A percentile compares a stretch with the other conserved stretches of the same genome.
Conservation (phyloP, 2,797 vertebrate species). For the Sparidentex hasta region DNA sequence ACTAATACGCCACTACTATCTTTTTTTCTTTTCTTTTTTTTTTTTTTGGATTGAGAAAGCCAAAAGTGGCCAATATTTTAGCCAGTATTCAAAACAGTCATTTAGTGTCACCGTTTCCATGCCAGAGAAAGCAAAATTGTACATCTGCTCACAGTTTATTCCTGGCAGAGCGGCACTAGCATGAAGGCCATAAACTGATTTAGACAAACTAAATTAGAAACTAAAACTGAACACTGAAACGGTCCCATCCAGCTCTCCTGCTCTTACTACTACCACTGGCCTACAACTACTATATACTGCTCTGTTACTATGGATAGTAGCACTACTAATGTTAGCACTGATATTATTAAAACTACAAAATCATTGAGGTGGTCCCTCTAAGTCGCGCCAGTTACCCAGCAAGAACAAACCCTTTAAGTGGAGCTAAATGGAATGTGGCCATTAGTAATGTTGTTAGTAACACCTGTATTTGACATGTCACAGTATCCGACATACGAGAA, state of each 20-base stretch:
- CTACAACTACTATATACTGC: background rate
- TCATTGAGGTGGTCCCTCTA: background rate
- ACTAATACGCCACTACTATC: background rate
- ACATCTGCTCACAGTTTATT: constrained; percentile 36
- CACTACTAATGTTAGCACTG: background rate
- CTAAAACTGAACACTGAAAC: background rate
- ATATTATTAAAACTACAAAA: no score
- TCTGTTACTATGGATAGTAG: background rate
- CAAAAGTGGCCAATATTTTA: background rate
- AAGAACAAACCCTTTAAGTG: background rate
- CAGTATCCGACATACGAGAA: background rate
- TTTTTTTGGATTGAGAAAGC: background rate
- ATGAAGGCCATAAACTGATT: constrained; percentile 15
- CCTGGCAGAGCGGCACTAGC: constrained; percentile 20
- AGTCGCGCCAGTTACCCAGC: background rate
- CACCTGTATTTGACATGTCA: background rate
- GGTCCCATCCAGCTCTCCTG: background rate
- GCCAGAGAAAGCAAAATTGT: constrained; percentile 13
- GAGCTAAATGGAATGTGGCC: background rate
- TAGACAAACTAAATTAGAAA: constrained; percentile 27
- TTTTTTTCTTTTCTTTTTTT: background rate
- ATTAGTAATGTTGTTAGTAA: background rate
- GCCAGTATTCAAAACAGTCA: background rate
- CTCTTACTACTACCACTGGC: background rate
- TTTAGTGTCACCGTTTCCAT: background rate